Percentiles rank a stretch among this genome's conserved stretches.
phyloP scores from a whole-genome alignment of 2,888 invertebrate genomes.

The Plebejus anna region DNA sequence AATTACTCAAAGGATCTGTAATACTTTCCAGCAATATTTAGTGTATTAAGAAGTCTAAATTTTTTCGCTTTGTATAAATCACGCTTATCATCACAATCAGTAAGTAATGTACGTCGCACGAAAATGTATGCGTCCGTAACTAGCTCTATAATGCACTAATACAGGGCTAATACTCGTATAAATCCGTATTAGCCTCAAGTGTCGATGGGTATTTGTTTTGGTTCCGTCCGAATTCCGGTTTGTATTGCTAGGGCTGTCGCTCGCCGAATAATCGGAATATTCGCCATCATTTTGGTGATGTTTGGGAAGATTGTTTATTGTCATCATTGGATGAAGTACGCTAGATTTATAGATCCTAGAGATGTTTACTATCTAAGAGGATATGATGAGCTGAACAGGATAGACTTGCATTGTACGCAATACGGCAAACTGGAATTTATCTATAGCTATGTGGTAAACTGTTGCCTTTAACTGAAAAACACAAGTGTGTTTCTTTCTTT shows the following conservation, averaged over 20 bases:
- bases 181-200: conserved; percentile 6
- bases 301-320: background rate
- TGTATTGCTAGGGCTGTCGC: conserved; percentile 10
- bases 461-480: background rate
- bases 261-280: background rate
- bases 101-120: background rate
- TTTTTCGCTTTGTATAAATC: background rate
- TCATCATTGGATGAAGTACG: too few species aligned
- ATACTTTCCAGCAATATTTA: too few species aligned
- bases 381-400: too few species aligned
- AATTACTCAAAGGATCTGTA: too few species aligned
- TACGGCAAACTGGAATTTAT: background rate
- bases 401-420: background rate
- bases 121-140: background rate
- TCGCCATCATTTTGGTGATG: background rate
- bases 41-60: background rate
- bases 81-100: background rate
- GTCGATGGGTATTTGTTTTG: conserved; percentile 12
- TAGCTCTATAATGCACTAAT: background rate
- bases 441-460: background rate
- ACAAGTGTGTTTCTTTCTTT: background rate
- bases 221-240: conserved; percentile 10
- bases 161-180: background rate
- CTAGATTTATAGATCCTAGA: too few species aligned
- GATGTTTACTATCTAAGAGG: too few species aligned